phyloP scores from a whole-genome alignment of 2,797 vertebrate genomes.

The Rhyacichthys aspro region DNA sequence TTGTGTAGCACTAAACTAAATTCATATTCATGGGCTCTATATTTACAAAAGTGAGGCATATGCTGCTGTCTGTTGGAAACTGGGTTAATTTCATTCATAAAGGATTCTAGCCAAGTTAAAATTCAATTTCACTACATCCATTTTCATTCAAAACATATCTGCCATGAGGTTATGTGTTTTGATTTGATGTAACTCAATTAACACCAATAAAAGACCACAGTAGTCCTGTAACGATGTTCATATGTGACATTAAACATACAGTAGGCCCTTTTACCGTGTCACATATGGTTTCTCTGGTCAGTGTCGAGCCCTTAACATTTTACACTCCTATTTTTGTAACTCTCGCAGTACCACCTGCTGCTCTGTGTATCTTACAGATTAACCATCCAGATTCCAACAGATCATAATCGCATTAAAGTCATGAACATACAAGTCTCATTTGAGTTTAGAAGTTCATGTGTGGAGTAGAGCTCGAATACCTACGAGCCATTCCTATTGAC shows the following conservation, averaged over 20 bases:
- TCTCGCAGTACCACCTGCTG: not conserved
- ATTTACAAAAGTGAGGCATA: no score
- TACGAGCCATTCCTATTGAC: not conserved
- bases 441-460: slow-evolving; percentile 1
- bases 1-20: no score
- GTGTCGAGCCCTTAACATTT: not conserved
- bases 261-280: no score
- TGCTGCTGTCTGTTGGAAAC: not conserved
- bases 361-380: slow-evolving; percentile 9
- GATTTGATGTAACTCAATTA: not conserved
- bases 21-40: no score
- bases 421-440: not conserved
- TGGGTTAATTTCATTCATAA: not conserved
- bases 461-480: not conserved
- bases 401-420: slow-evolving; percentile 19
- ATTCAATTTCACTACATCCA: not conserved
- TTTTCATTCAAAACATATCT: not conserved
- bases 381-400: slow-evolving; percentile 5
- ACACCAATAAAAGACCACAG: not conserved
- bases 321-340: slow-evolving; percentile 1
- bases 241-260: no score
- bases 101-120: not conserved
- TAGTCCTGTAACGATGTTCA: no score
- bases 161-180: not conserved
- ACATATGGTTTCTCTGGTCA: not conserved